Base-by-base conservation (phyloP, 2,113 vertebrate genomes). In the Limnothrissa miodon region DNA sequence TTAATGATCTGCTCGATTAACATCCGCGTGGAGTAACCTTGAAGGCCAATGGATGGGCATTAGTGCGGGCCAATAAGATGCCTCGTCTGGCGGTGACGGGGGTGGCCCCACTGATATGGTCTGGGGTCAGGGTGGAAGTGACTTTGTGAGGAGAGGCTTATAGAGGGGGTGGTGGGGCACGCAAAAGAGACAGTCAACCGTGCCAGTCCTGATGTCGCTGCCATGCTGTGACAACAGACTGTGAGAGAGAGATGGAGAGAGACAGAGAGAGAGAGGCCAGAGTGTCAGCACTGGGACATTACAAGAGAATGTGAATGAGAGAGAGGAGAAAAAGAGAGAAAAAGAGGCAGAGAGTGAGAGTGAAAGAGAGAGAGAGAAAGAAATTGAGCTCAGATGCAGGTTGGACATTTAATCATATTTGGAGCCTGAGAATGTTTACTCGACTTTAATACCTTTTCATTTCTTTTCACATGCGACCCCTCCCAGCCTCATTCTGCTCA, bases 151-250 rank as follows among this genome's bases (percentile, higher is more conserved):
- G 59, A 80, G 33, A 44, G 44, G 53, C 21, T 48, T 56, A 74
- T 74, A 25, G 13, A 15, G 29, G 29, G 59, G 59, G 59, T 8
- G 25, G 59, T 5, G 59, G n/a, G 29, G 59, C 25, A 33, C n/a
- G 59, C 8, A 66, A 9, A 66, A 66, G 59, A 66, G 59, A 8
- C 25, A 33, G 59, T 25, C 59, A 66, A 9, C 7, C 59, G 29
- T 66, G 59, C 59, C 25, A 66, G 25, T 85, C 80, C 70, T 78
- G 84, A 86, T 70, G 56, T 78, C 82, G 86, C 82, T 90, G 88
- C 90, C 90, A 85, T 89, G 87, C 89, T 91, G 83, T 91, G 90
- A 92, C 92, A 86, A 33, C 59, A 66, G 59, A 66, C 25, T 74
- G 66, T 39, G 66, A 1, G 29, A 62, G 7, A 59, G n/a, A 59